Evolutionary conservation across 2,888 invertebrate genomes (phyloP), one percentile per base, ranked within the genome.

Genomic region (Pandemis heparana): DNA sequence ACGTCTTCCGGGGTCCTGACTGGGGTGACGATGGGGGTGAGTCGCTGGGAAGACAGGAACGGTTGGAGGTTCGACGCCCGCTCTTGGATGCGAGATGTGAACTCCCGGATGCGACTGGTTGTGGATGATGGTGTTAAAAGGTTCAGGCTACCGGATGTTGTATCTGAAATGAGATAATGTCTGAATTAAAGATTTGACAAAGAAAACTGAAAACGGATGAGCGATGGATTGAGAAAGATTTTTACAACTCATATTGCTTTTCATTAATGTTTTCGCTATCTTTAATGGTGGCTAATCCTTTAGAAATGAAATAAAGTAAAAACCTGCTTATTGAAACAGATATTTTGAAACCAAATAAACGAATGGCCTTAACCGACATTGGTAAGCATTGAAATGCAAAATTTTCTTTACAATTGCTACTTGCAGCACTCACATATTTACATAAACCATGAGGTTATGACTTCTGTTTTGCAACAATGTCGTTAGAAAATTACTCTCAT

Each of bases 141-240:
- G 86, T 96, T 96, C 81, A 96, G 85, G 79, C 96, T 96, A 82
- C 96, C 95, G 68, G 96, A 96, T 80, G 96, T 96, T 82, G 95
- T 95, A 91, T 95, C 95, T 95, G 91, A 0, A 91, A 90, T 65
- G 51, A 77, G 48, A 76, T 14, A 32, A 62, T 46, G 8, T 38
- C 10, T 46, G 32, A 46, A 41, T 43, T 12, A 56, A 9, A 56
- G 4, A 18, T 53, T 9, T 53, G 18, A 32, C 23, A 32, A 32
- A 1, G 23, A 32, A 32, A 32, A 32, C 23, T 2, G 23, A 1
- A 32, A 32, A 4, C 3, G 23, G 23, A 32, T 32, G 23, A 4
- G 4, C 23, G 23, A 32, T 32, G 23, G 23, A 32, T 32, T 32
- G 23, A 2, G 1, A 2, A 32, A 32, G 23, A 32, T 4, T 0